Evolutionary conservation across 2,797 vertebrate species (phyloP).

Genomic region (Danionella dracula): DNA sequence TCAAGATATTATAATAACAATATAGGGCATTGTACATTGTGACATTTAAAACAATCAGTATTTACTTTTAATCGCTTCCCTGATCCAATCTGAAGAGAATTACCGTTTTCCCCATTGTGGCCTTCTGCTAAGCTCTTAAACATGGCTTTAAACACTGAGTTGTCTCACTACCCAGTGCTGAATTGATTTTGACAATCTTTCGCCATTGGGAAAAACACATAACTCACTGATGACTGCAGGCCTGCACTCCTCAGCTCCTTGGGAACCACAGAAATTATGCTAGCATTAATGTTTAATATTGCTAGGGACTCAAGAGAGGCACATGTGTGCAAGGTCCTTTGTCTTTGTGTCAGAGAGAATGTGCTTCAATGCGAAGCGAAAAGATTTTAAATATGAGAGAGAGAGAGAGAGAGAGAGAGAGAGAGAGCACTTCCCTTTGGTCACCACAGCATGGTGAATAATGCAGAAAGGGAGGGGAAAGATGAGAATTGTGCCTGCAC

Average conservation of each 20-base stretch:
- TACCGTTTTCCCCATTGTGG: not conserved
- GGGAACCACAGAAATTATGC: constrained; percentile 68
- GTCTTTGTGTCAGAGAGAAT: constrained; percentile 71
- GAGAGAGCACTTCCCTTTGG: constrained; percentile 10
- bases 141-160: constrained; percentile 52
- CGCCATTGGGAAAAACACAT: constrained; percentile 66
- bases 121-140: constrained; percentile 17
- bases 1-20: no score
- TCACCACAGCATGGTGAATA: constrained; percentile 17
- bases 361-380: constrained; percentile 61
- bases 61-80: not conserved
- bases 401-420: constrained; percentile 9
- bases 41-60: not conserved
- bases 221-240: constrained; percentile 65
- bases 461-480: constrained; percentile 29
- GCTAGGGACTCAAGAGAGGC: constrained; percentile 62
- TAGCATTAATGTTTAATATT: constrained; percentile 77
- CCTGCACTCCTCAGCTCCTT: constrained; percentile 45
- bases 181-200: constrained; percentile 69
- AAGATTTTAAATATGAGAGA: constrained; percentile 29
- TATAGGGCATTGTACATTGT: no score
- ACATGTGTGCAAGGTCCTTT: constrained; percentile 66
- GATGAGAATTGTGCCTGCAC: constrained; percentile 32
- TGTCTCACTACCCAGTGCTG: constrained; percentile 59
- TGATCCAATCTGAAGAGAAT: not conserved